Evolutionary conservation across 1,140 invertebrate species (phyloP).

Genomic region (Bombyx mori): ASM3026992v2 NC_085118.1:16170001-16170500

Average conservation of each 20-base stretch:
- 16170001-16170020: not conserved
- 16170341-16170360: too few species aligned
- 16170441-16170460: too few species aligned
- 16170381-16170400: too few species aligned
- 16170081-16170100: constrained; percentile 19
- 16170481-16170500: too few species aligned
- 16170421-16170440: too few species aligned
- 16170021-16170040: not conserved
- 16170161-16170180: constrained; percentile 7
- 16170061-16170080: too few species aligned
- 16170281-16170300: constrained; percentile 72
- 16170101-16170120: constrained; percentile 64
- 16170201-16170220: constrained; percentile 12
- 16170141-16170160: constrained; percentile 64
- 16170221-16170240: constrained; percentile 68
- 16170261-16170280: constrained; percentile 68
- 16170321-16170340: constrained; percentile 14
- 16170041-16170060: not conserved
- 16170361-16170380: too few species aligned
- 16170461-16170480: too few species aligned
- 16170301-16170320: constrained; percentile 50
- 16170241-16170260: constrained; percentile 59
- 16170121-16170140: constrained; percentile 61
- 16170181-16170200: constrained; percentile 8
- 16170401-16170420: too few species aligned